phyloP scores from a whole-genome alignment of 2,888 invertebrate genomes.

The Sturmia bella region DNA sequence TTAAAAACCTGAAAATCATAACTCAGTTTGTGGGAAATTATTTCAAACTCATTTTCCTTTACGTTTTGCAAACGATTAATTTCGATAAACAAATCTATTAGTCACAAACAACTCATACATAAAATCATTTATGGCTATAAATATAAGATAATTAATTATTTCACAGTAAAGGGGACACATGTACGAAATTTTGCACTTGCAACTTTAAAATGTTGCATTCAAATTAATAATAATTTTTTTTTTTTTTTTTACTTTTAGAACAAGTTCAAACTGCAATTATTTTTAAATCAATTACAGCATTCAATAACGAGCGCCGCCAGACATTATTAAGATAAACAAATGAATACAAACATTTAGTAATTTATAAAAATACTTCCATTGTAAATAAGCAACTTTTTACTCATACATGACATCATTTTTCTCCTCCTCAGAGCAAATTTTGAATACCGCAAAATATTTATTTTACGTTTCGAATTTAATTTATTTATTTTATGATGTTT shows the following conservation, averaged over 20 bases:
- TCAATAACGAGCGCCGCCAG: conserved; percentile 41
- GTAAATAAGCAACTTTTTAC: conserved; percentile 39
- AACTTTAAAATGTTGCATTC: conserved; percentile 38
- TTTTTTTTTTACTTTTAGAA: neutral
- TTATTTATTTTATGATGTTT: neutral
- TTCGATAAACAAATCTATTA: conserved; percentile 19
- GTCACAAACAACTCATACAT: conserved; percentile 23
- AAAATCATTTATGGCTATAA: conserved; percentile 38
- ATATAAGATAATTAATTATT: conserved; percentile 14
- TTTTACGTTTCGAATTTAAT: conserved; percentile 38
- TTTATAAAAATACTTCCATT: conserved; percentile 53
- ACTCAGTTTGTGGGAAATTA: no score
- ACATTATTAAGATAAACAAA: conserved; percentile 35
- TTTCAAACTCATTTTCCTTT: no score
- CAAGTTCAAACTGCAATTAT: conserved; percentile 42
- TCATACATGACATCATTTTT: conserved; percentile 59
- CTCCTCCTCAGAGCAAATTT: conserved; percentile 30
- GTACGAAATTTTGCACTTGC: neutral
- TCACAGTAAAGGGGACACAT: neutral
- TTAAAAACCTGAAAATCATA: no score
- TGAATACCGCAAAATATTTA: conserved; percentile 24
- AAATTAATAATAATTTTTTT: conserved; percentile 7
- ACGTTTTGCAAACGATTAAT: neutral
- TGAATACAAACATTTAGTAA: conserved; percentile 43
- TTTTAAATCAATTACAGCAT: conserved; percentile 61